Base-by-base conservation (phyloP, 2,888 invertebrate species). In the Dryobota labecula region DNA sequence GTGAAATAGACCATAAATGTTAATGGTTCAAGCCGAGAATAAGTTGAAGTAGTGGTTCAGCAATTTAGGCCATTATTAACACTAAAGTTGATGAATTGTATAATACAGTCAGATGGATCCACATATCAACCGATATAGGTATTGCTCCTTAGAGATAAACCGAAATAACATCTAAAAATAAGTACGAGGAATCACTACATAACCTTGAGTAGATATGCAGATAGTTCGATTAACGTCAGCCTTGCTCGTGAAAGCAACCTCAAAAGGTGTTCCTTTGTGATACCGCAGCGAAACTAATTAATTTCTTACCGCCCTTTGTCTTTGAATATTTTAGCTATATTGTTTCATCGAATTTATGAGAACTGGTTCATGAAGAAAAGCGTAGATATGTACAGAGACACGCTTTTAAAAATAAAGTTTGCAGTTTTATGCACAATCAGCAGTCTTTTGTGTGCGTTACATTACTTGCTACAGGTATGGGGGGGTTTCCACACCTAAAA, bases 231-330 rank as follows among this genome's bases (percentile, higher is more conserved):
- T 56, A 63, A 27, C 41, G 36, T 43, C 51, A 47, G 36, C 15
- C 33, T 62, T 71, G 43, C n/a, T 15, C 5, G 62, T 51, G 62
- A 66, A 65, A 56, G 66, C 63, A 51, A 15, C 43, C 38, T 33
- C 57, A 24, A 62, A 58, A 63, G 65, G 54, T 64, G 70, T 45
- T 67, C 61, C 61, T 79, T 83, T 80, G 80, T 79, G 53, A 70
- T 68, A 47, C 38, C 45, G 56, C 45, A 30, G 53, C 63, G 24
- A 70, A 63, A 71, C 54, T 70, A 82, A 85, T 83, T 79, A 72
- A 66, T 67, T 73, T 65, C 58, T 58, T 62, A 53, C 53, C 63
- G 3, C 30, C 53, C 30, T 64, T 68, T 64, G 68, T 62, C 47
- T 68, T 68, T 53, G 41, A 58, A 49, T 53, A 41, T 54, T 58